These are phyloP conservation scores for Parasteatoda lunata DNA, from an alignment of 2,888 invertebrate genomes.

Conservation along the genomic window DNA sequence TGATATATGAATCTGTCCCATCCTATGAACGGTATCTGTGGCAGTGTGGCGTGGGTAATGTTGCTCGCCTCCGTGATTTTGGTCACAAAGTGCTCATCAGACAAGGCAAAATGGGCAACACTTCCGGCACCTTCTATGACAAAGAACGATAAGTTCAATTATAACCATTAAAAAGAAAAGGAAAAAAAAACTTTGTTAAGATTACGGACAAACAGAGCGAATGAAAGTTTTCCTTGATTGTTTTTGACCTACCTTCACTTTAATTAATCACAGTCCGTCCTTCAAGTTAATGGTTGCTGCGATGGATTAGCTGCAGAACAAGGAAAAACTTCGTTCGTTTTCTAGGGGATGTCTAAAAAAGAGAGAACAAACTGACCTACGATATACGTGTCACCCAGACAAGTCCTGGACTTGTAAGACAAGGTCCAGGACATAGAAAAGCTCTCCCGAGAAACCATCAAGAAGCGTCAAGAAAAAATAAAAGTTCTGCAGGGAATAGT, in stretches of 20 bases:
- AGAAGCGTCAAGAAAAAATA: slow-evolving; percentile 16
- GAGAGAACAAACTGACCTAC: slow-evolving; percentile 47
- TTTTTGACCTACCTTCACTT: background rate
- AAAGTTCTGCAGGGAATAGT: slow-evolving; percentile 31
- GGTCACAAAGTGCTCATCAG: no score
- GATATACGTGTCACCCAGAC: slow-evolving; percentile 59
- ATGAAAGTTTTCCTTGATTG: no score
- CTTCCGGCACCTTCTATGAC: no score
- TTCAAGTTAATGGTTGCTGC: background rate
- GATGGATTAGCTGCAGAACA: background rate
- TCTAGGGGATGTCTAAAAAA: background rate
- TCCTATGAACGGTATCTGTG: no score
- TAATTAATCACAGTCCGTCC: background rate
- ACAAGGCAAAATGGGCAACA: no score
- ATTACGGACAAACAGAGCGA: no score
- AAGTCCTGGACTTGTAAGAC: slow-evolving; percentile 60
- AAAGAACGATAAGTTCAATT: no score
- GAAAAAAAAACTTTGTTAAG: no score
- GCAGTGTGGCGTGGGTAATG: no score
- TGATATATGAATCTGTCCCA: no score
- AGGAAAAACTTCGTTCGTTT: background rate
- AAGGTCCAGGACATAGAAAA: slow-evolving; percentile 54
- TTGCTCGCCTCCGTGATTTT: no score
- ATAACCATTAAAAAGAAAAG: no score
- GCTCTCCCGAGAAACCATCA: slow-evolving; percentile 49